phyloP scores from a whole-genome alignment of 2,888 invertebrate genomes.

The Zygaena filipendulae region DNA sequence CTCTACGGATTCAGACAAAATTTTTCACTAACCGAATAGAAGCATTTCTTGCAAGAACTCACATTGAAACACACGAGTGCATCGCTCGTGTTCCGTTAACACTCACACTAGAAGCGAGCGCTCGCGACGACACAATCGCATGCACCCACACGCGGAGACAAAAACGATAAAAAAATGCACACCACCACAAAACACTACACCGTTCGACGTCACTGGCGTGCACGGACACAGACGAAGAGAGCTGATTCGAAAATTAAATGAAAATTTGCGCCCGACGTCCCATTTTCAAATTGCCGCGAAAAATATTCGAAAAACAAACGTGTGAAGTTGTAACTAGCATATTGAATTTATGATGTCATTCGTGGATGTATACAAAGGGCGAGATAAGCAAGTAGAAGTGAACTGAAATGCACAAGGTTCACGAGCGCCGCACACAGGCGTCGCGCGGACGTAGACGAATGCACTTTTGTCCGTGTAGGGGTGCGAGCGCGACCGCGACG shows the following conservation, averaged over 20 bases:
- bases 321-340: too few relatives aligned
- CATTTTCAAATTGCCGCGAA: too few relatives aligned
- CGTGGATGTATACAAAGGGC: constrained; percentile 37
- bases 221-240: too few relatives aligned
- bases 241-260: too few relatives aligned
- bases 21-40: constrained; percentile 62
- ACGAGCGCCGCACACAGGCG: constrained; percentile 42
- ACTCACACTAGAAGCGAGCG: constrained; percentile 23
- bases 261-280: too few relatives aligned
- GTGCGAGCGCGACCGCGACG: constrained; percentile 26
- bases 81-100: constrained; percentile 23
- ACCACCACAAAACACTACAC: constrained; percentile 42
- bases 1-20: constrained; percentile 58
- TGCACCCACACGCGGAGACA: constrained; percentile 62
- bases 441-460: constrained; percentile 31
- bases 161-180: constrained; percentile 58
- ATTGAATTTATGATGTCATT: too few relatives aligned
- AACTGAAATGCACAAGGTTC: constrained; percentile 59
- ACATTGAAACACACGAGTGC: constrained; percentile 34
- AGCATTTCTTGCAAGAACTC: constrained; percentile 67
- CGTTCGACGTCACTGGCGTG: too few relatives aligned
- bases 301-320: too few relatives aligned
- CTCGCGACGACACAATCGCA: constrained; percentile 47
- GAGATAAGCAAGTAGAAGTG: constrained; percentile 49
- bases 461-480: constrained; percentile 44